Conservation (phyloP, 2,888 invertebrate genomes). For the Apodemia zela region DNA sequence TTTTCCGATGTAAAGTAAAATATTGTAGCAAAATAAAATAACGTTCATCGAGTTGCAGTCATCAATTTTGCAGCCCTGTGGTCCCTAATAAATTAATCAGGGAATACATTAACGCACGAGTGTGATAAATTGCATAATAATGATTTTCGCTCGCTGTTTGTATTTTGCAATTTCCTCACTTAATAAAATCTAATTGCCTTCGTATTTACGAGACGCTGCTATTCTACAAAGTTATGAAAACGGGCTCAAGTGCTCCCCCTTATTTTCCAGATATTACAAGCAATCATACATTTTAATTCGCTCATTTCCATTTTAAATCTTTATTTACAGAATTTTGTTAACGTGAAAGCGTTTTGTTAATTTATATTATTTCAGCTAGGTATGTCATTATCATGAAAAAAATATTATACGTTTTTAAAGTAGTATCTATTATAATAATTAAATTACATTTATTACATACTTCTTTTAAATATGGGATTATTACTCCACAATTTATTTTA, state of each 20-base stretch:
- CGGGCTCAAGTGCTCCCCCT: constrained; percentile 6
- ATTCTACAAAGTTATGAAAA: constrained; percentile 6
- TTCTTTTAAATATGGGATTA: no score
- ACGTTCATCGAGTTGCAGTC: constrained; percentile 30
- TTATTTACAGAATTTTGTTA: no score
- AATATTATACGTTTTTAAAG: no score
- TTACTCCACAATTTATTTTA: no score
- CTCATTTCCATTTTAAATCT: constrained; percentile 6
- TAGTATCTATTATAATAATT: no score
- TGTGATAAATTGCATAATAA: constrained; percentile 58
- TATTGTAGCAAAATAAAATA: constrained; percentile 32
- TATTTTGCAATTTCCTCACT: constrained; percentile 50
- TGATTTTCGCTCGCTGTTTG: constrained; percentile 56
- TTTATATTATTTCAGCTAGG: no score
- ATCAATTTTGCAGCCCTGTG: constrained; percentile 49
- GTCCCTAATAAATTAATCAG: constrained; percentile 66
- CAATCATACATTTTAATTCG: constrained; percentile 9
- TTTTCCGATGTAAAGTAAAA: constrained; percentile 26
- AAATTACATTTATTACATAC: no score
- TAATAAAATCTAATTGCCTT: constrained; percentile 29
- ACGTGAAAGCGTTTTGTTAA: no score
- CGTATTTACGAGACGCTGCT: constrained; percentile 16
- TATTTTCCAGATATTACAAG: constrained; percentile 13
- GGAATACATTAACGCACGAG: constrained; percentile 53
- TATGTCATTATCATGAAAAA: no score